Conservation (phyloP, 2,888 invertebrate genomes). For the Poecilobothrus nobilitatus region DNA sequence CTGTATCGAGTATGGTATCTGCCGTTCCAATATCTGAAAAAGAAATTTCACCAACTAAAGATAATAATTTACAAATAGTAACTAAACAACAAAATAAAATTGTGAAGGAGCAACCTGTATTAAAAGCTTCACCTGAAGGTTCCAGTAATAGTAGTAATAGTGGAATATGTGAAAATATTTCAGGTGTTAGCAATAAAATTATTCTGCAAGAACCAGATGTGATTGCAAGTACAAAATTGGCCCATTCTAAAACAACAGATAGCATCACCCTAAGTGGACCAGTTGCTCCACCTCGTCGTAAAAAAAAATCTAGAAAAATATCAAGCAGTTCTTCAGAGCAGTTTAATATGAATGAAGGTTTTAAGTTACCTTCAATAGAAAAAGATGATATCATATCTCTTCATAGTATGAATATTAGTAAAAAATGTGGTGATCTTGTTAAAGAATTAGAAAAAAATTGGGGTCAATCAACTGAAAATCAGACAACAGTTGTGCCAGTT, state of each 20-base stretch:
- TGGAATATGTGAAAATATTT: not conserved
- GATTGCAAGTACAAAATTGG: slow-evolving; percentile 79
- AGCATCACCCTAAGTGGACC: slow-evolving; percentile 47
- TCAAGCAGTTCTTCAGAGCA: slow-evolving; percentile 42
- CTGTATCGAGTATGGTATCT: not conserved
- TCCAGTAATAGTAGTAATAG: slow-evolving; percentile 2
- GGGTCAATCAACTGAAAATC: slow-evolving; percentile 10
- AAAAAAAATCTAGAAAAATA: slow-evolving; percentile 51
- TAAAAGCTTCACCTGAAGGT: not conserved
- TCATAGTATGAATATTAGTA: slow-evolving; percentile 30
- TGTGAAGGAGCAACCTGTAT: not conserved
- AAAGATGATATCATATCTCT: slow-evolving; percentile 37
- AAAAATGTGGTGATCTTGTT: slow-evolving; percentile 38
- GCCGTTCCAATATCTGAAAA: not conserved
- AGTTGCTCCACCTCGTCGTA: slow-evolving; percentile 71
- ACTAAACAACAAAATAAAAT: not conserved
- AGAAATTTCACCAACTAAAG: not conserved
- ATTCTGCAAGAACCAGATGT: slow-evolving; percentile 71
- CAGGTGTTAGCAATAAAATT: slow-evolving; percentile 26
- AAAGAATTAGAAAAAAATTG: slow-evolving; percentile 70
- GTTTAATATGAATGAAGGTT: slow-evolving; percentile 38
- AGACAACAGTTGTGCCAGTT: not conserved
- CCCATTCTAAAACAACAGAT: slow-evolving; percentile 44
- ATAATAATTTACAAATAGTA: not conserved
- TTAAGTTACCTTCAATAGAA: slow-evolving; percentile 34